Base-by-base conservation (phyloP, 2,797 vertebrate species). In the Antrozous pallidus region DNA sequence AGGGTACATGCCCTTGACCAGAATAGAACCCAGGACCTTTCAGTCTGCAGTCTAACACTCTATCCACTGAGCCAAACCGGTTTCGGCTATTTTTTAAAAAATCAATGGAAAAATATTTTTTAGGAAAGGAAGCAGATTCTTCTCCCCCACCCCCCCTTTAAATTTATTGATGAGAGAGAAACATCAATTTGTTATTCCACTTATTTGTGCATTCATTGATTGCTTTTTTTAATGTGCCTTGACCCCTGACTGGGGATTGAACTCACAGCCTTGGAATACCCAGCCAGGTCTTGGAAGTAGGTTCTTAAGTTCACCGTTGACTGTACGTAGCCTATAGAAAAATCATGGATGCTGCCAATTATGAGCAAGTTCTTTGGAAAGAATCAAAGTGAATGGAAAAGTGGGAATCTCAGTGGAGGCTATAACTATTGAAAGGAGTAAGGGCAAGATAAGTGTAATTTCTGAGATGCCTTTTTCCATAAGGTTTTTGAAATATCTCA, bases 361-460 rank as follows among this genome's bases (percentile, higher is more conserved):
- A 69, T 69, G 99, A 99, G 95, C 98, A 99, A 98, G 99, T 99
- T 97, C 98, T 99, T 96, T 98, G 99, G 99, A 99, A 61, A 98
- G 99, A 74, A 99, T 99, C 97, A 99, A 99, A 96, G 99, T 99
- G 86, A 99, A 99, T 0, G 99, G 99, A 33, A 99, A 99, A 98
- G 99, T 3, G 99, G 99, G 51, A 99, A 98, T 95, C 98, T 99
- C 1, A 98, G 99, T 0, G 98, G 11, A 99, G 99, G 98, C 98
- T 70, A 98, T 99, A 96, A 98, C 99, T 96, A 99, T 99, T 0
- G 99, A 99, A 95, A 98, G 99, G 96, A 99, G 99, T 98, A 99
- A 99, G 98, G 99, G 99, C 97, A 99, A 99, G 97, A 99, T 99
- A 71, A 98, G 99, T 0, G 98, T 99, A 87, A 88, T 28, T 78